Evolutionary conservation across 1,140 invertebrate genomes (phyloP), one percentile per base, ranked within the genome.

Genomic region (Acromyrmex echinatior): DNA sequence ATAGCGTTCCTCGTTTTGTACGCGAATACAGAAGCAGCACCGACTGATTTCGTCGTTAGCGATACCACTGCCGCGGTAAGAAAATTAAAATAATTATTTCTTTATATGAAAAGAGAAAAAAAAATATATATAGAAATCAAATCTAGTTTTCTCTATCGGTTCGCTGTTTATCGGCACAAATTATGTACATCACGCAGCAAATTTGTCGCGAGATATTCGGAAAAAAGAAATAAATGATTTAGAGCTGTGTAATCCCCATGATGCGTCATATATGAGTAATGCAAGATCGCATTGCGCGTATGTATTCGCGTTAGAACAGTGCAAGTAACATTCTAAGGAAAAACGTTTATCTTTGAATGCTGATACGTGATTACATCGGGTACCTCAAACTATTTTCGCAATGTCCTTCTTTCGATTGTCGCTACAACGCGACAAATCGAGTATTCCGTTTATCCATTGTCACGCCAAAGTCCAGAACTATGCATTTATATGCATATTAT

Each of bases 261-360:
- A 28, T 89, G 89, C 86, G 89, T 90, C 88, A 89, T 65, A 70
- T 49, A 62, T 90, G 89, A 90, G 89, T 90, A 90, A 90, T 84
- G n/a, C 82, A 39, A 31, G 53, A 70, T 39, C 53, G 66, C 12
- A 45, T 56, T 49, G 63, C 18, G 18, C 62, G 56, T 73, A 51
- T 14, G 18, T 66, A 14, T 45, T 31, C n/a, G n/a, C 49, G 14
- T 79, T 78, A 16, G 16, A 28, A 31, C 18, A 45, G 66, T 35
- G 62, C 63, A 66, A 86, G 25, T 71, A 65, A 49, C 71, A 87
- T 89, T 90, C 85, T 60, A 25, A 14, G 45, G 76, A 86, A 70
- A 84, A 76, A 58, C 31, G 58, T 87, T 89, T 85, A 90, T 87
- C 89, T 79, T 16, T 25, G 6, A 74, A 25, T 14, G 3, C 31